phyloP scores from a whole-genome alignment of 2,888 invertebrate genomes.

The Herminia tarsipennalis region DNA sequence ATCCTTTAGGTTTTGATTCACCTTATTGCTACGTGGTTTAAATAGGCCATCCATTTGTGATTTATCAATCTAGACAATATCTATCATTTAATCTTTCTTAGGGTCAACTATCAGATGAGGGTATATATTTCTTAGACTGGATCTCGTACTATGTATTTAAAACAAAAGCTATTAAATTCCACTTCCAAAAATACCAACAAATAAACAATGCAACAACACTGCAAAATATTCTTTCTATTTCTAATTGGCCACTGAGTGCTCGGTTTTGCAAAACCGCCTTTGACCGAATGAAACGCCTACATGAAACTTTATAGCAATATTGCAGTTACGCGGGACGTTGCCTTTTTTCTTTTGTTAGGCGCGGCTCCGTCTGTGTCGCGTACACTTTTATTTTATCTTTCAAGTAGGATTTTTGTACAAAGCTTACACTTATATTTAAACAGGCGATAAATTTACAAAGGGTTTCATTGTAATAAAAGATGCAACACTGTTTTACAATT shows the following conservation, averaged over 20 bases:
- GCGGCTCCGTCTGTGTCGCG: not conserved
- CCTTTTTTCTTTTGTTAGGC: slow-evolving; percentile 7
- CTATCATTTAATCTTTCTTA: too few species aligned
- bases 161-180: too few species aligned
- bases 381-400: not conserved
- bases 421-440: not conserved
- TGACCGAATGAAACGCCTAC: slow-evolving; percentile 33
- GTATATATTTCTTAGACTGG: too few species aligned
- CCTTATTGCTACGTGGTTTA: too few species aligned
- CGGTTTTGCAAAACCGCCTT: slow-evolving; percentile 10
- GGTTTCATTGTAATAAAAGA: too few species aligned
- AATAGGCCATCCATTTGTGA: too few species aligned
- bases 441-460: not conserved
- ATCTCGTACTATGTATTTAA: too few species aligned
- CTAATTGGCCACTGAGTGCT: slow-evolving; percentile 18
- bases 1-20: too few species aligned
- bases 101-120: too few species aligned
- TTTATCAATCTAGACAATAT: too few species aligned
- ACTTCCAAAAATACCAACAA: too few species aligned
- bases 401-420: not conserved
- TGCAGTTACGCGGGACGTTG: slow-evolving; percentile 20
- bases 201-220: slow-evolving; percentile 3
- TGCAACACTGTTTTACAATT: too few species aligned
- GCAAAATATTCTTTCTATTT: slow-evolving; percentile 1
- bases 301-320: slow-evolving; percentile 34